Conservation (phyloP, 2,888 invertebrate genomes). For the Cryptocephalus moraei region DNA sequence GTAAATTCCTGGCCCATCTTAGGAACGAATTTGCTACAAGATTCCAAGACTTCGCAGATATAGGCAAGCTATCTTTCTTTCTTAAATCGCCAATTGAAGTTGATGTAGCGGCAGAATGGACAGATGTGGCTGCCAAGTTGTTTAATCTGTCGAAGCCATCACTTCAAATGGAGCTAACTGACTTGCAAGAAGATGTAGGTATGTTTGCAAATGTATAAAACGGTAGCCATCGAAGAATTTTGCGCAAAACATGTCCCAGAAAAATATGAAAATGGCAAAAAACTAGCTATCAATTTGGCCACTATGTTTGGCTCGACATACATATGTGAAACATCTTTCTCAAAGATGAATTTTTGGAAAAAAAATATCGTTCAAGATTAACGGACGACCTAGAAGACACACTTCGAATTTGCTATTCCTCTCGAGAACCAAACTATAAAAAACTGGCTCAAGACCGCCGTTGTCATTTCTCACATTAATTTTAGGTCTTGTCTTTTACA, state of each 20-base stretch:
- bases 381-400: no score
- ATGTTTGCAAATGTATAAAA: slow-evolving; percentile 19
- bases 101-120: slow-evolving; percentile 12
- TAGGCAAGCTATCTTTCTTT: no score
- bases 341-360: no score
- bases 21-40: slow-evolving; percentile 22
- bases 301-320: slow-evolving; percentile 3
- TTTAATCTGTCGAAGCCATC: slow-evolving; percentile 17
- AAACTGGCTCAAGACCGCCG: no score
- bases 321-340: no score
- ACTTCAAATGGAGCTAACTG: slow-evolving; percentile 17
- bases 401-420: no score
- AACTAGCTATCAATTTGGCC: slow-evolving; percentile 4
- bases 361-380: no score
- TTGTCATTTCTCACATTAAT: no score
- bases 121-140: slow-evolving; percentile 18
- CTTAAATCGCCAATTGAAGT: slow-evolving; percentile 6
- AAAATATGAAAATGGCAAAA: slow-evolving; percentile 10
- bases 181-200: slow-evolving; percentile 10
- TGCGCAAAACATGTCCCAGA: no score
- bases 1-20: slow-evolving; percentile 4
- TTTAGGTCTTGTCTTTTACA: no score
- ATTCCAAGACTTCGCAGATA: no score
- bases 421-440: no score
- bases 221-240: slow-evolving; percentile 12